Evolutionary conservation across 2,888 invertebrate species (phyloP).

Genomic region (Slavum lentiscoides): DNA sequence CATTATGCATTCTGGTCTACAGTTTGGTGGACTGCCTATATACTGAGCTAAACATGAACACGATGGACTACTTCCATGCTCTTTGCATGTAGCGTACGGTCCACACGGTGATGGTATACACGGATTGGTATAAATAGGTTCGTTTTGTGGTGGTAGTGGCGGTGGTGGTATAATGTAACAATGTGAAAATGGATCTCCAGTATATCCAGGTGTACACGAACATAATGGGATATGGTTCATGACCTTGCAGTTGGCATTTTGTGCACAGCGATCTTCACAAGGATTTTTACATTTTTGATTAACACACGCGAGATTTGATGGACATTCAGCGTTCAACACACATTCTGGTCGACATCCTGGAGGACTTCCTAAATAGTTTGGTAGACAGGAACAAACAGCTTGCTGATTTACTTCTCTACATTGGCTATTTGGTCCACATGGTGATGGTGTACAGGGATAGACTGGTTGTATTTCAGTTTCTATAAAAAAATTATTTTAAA

Average conservation of each 20-base stretch:
- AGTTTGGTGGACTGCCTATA: slow-evolving; percentile 67
- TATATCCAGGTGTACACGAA: slow-evolving; percentile 67
- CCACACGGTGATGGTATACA: slow-evolving; percentile 76
- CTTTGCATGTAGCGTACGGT: slow-evolving; percentile 69
- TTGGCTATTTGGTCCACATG: slow-evolving; percentile 69
- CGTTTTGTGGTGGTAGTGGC: slow-evolving; percentile 57
- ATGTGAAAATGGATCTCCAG: slow-evolving; percentile 71
- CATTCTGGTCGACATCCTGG: slow-evolving; percentile 76
- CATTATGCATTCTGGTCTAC: slow-evolving; percentile 61
- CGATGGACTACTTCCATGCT: slow-evolving; percentile 67
- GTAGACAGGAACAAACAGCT: slow-evolving; percentile 72
- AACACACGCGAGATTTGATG: slow-evolving; percentile 70
- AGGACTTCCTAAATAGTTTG: slow-evolving; percentile 68
- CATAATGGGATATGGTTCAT: slow-evolving; percentile 77
- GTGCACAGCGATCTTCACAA: slow-evolving; percentile 73
- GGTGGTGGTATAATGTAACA: slow-evolving; percentile 62
- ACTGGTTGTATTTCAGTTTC: slow-evolving; percentile 57
- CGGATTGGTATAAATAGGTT: slow-evolving; percentile 64
- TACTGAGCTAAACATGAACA: slow-evolving; percentile 73
- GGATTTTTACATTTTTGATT: slow-evolving; percentile 74
- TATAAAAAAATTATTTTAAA: slow-evolving; percentile 4
- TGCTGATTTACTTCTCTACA: slow-evolving; percentile 69
- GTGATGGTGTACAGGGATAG: slow-evolving; percentile 68
- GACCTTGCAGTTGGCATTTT: slow-evolving; percentile 74
- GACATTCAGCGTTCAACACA: slow-evolving; percentile 72